Percentiles rank a stretch among this genome's conserved stretches.
phyloP scores from a whole-genome alignment of 2,113 vertebrate genomes.

The Eurystomus gularis region DNA sequence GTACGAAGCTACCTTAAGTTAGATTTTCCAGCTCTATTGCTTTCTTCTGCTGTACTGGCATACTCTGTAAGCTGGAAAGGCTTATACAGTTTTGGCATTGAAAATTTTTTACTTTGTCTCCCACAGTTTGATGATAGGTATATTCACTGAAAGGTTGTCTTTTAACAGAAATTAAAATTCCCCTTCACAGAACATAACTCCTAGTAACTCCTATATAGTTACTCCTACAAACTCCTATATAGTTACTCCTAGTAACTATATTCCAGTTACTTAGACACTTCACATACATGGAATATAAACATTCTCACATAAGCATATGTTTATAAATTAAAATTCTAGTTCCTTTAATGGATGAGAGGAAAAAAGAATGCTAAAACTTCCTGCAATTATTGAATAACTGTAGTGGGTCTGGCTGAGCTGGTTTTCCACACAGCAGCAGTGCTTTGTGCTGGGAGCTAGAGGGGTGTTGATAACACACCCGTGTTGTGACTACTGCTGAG shows the following conservation, averaged over 20 bases:
- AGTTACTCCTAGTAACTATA: no score
- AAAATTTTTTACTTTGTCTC: not conserved
- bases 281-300: not conserved
- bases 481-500: no score
- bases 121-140: not conserved
- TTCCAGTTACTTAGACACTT: not conserved
- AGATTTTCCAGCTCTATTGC: not conserved
- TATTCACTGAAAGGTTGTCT: not conserved
- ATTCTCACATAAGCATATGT: not conserved
- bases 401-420: no score
- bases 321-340: not conserved
- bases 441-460: no score
- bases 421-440: no score
- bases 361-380: not conserved
- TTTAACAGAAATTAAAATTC: not conserved
- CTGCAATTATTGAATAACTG: not conserved
- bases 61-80: not conserved
- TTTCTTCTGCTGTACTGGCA: not conserved
- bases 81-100: not conserved
- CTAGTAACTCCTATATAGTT: no score
- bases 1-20: not conserved
- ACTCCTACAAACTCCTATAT: no score
- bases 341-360: not conserved
- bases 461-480: no score
- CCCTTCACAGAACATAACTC: not conserved